These are phyloP conservation scores for Melanotaenia boesemani DNA, from an alignment of 2,797 vertebrate species.

Conservation along the genomic window DNA sequence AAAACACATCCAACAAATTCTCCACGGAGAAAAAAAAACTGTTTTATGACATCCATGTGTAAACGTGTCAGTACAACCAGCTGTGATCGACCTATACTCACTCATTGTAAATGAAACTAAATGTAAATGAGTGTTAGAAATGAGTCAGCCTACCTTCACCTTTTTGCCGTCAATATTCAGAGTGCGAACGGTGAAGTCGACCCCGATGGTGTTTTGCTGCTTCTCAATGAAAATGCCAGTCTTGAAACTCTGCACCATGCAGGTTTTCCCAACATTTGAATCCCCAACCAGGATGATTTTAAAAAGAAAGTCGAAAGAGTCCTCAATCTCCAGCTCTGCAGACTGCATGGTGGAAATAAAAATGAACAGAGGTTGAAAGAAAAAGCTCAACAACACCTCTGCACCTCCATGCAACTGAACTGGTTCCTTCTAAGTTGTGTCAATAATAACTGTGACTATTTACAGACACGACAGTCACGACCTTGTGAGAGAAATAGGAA, in stretches of 20 bases:
- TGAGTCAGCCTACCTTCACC: conserved; percentile 87
- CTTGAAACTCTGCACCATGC: conserved; percentile 93
- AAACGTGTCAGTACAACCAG: background rate
- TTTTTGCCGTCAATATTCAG: conserved; percentile 92
- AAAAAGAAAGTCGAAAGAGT: conserved; percentile 93
- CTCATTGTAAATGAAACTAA: background rate
- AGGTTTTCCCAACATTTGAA: conserved; percentile 96
- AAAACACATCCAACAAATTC: background rate
- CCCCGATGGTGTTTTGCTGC: conserved; percentile 96
- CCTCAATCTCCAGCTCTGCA: conserved; percentile 80
- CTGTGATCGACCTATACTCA: background rate
- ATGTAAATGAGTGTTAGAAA: background rate
- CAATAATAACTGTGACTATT: conserved; percentile 61
- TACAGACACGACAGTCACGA: conserved; percentile 51
- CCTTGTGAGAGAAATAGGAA: conserved; percentile 21
- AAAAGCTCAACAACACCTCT: conserved; percentile 26
- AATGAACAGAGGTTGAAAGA: conserved; percentile 32
- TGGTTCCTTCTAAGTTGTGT: conserved; percentile 62
- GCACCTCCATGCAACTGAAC: conserved; percentile 48
- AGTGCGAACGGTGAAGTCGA: conserved; percentile 94
- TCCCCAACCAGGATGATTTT: conserved; percentile 97
- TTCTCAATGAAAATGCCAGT: conserved; percentile 89
- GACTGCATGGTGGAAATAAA: conserved; percentile 80
- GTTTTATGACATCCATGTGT: background rate
- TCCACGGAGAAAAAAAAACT: background rate